Conservation (phyloP, 2,888 invertebrate genomes). For the Aromia moschata region DNA sequence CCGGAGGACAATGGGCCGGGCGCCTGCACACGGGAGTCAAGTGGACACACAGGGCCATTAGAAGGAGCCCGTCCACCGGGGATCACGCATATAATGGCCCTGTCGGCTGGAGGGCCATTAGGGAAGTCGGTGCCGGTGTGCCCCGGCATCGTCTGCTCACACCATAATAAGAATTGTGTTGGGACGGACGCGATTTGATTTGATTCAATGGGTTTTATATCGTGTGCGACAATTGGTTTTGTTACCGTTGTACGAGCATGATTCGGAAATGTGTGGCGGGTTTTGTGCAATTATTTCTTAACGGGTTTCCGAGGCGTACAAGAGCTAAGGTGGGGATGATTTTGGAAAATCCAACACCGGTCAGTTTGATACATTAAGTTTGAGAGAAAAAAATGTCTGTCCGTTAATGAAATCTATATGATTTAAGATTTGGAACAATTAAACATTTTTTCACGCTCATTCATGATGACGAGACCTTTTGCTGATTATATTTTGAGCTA, state of each 20-base stretch:
- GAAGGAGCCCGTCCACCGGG: slow-evolving; percentile 11
- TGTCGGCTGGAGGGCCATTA: slow-evolving; percentile 22
- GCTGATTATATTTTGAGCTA: too few relatives aligned
- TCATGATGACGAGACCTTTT: too few relatives aligned
- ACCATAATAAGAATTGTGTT: slow-evolving; percentile 8
- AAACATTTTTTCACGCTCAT: too few relatives aligned
- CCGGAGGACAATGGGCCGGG: slow-evolving; percentile 18
- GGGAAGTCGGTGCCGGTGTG: slow-evolving; percentile 1
- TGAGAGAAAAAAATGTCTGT: too few relatives aligned
- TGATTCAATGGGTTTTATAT: slow-evolving; percentile 15
- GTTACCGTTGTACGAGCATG: slow-evolving; percentile 7
- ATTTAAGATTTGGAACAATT: too few relatives aligned
- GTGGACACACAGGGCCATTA: slow-evolving; percentile 22
- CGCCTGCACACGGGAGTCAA: slow-evolving; percentile 22
- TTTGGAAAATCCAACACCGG: too few relatives aligned
- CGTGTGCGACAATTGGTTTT: slow-evolving; percentile 19
- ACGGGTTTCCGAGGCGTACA: too few relatives aligned
- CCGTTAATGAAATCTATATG: too few relatives aligned
- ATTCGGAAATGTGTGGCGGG: neutral
- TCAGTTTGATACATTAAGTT: too few relatives aligned
- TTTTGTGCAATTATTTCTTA: too few relatives aligned
- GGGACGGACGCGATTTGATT: slow-evolving; percentile 3
- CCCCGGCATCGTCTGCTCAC: slow-evolving; percentile 9
- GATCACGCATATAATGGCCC: slow-evolving; percentile 16
- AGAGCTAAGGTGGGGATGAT: too few relatives aligned